Evolutionary conservation across 2,797 vertebrate genomes (phyloP).

Genomic region (Sparus aurata): DNA sequence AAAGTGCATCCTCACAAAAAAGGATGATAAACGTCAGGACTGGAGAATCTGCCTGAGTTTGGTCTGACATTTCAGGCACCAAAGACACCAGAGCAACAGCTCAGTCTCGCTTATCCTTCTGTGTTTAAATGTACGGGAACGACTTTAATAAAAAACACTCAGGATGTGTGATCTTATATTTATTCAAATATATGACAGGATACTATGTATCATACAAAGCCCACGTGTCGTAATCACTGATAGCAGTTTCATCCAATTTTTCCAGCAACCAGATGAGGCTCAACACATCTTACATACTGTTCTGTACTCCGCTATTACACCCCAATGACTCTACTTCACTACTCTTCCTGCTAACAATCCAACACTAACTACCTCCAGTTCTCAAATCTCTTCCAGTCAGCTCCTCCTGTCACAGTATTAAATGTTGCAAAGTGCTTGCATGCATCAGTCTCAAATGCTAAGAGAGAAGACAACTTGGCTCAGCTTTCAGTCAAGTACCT

Average conservation of each 20-base stretch:
- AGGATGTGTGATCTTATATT: conserved; percentile 71
- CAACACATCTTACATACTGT: conserved; percentile 56
- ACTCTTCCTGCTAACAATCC: conserved; percentile 58
- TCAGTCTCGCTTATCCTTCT: conserved; percentile 11
- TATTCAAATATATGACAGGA: conserved; percentile 78
- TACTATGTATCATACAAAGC: conserved; percentile 71
- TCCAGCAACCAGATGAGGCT: conserved; percentile 60
- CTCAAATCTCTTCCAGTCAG: conserved; percentile 45
- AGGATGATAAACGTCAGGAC: background rate
- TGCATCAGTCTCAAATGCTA: conserved; percentile 53
- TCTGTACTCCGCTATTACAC: conserved; percentile 41
- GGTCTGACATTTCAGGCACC: conserved; percentile 15
- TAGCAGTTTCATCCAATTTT: conserved; percentile 51
- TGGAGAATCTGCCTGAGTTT: background rate
- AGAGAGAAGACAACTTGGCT: conserved; percentile 58
- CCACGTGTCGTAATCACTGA: conserved; percentile 54
- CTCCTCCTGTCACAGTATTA: conserved; percentile 52
- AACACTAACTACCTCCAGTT: conserved; percentile 46
- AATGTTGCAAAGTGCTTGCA: conserved; percentile 62
- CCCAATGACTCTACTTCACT: conserved; percentile 45
- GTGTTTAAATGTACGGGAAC: conserved; percentile 18
- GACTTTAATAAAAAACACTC: conserved; percentile 69
- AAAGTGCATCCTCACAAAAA: background rate
- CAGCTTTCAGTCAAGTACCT: conserved; percentile 58
- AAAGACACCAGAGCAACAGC: conserved; percentile 2